Conservation (phyloP, 2,113 vertebrate genomes). For the Chionomys nivalis region DNA sequence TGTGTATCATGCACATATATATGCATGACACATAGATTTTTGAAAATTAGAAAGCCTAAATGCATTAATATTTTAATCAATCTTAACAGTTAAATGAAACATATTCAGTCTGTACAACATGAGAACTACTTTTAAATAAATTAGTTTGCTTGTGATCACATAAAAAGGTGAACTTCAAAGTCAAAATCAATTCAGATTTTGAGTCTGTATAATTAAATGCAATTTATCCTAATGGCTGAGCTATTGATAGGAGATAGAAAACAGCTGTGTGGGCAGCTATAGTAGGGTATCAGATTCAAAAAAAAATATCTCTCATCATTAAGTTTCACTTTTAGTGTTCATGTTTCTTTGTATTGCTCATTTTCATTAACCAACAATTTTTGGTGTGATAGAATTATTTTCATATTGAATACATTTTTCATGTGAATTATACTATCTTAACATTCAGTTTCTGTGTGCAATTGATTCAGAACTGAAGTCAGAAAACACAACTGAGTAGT, state of each 20-base stretch:
- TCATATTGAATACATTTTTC: neutral
- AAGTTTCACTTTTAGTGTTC: neutral
- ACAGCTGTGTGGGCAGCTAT: neutral
- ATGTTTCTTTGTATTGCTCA: neutral
- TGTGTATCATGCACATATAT: neutral
- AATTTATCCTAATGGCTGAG: neutral
- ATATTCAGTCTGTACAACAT: neutral
- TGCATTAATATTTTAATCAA: neutral
- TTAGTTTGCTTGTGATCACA: neutral
- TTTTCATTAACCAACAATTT: neutral
- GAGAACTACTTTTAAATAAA: neutral
- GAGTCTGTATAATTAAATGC: neutral
- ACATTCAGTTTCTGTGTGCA: accelerated
- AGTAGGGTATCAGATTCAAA: neutral
- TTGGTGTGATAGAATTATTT: neutral
- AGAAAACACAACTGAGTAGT: neutral
- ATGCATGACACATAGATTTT: neutral
- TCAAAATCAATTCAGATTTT: neutral
- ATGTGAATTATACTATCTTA: neutral
- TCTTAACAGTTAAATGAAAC: neutral
- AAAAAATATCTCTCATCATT: neutral
- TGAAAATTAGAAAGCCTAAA: neutral
- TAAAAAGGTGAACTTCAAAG: neutral
- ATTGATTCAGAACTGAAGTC: neutral
- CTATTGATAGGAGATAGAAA: neutral